A percentile compares a stretch with the other conserved stretches of the same genome.
These are phyloP conservation scores for Calameuta filiformis DNA, from an alignment of 2,888 invertebrate genomes.

Conservation along the genomic window DNA sequence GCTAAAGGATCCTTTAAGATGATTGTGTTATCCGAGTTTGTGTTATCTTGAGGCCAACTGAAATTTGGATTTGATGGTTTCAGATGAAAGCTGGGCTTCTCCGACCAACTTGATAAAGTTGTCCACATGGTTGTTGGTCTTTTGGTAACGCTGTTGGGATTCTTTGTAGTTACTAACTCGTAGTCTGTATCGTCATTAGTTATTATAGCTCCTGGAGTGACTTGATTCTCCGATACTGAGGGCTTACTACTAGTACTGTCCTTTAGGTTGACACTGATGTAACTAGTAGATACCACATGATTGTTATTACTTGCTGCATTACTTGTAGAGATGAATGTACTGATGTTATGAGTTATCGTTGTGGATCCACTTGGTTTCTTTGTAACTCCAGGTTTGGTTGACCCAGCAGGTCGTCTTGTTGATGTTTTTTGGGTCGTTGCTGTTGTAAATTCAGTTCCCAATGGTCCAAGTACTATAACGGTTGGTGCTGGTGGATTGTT, in stretches of 20 bases:
- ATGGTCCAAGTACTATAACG: conserved; percentile 71
- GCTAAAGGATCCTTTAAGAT: conserved; percentile 35
- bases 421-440: conserved; percentile 55
- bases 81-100: conserved; percentile 54
- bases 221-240: conserved; percentile 15
- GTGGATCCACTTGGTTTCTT: conserved; percentile 54
- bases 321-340: conserved; percentile 55
- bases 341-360: conserved; percentile 61
- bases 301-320: conserved; percentile 47
- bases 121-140: conserved; percentile 51
- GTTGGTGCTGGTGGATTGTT: conserved; percentile 70
- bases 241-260: conserved; percentile 49
- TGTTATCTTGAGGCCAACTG: conserved; percentile 30
- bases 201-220: conserved; percentile 18
- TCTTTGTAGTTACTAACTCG: conserved; percentile 13
- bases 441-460: conserved; percentile 55
- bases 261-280: conserved; percentile 58
- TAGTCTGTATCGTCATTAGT: not conserved
- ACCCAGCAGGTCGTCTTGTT: conserved; percentile 42
- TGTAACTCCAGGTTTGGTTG: conserved; percentile 29
- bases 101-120: conserved; percentile 51
- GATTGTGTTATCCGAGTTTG: conserved; percentile 28
- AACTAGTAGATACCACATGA: conserved; percentile 59
- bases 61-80: conserved; percentile 43
- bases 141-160: conserved; percentile 29